Conservation (phyloP, 1,140 invertebrate species). For the Ceratina calcarata region DNA sequence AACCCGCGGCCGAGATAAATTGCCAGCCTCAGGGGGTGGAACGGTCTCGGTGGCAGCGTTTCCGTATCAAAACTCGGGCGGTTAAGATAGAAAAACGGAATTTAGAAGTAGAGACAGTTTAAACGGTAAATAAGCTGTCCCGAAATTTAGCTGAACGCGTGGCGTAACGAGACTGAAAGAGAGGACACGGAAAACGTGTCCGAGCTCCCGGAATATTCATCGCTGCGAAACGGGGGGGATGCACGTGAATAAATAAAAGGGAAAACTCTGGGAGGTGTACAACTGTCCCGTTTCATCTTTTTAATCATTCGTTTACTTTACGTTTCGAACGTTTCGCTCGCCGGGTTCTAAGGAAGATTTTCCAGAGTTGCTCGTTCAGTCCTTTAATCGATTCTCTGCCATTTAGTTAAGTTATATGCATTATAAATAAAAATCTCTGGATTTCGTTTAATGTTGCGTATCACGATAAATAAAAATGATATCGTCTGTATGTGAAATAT, state of each 20-base stretch:
- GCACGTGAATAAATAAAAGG: conserved; percentile 33
- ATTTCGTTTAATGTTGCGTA: not conserved
- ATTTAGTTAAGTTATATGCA: not conserved
- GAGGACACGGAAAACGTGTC: no score
- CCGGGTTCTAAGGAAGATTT: not conserved
- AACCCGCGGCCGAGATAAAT: not conserved
- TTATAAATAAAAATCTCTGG: no score
- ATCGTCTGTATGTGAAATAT: not conserved
- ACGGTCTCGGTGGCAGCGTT: not conserved
- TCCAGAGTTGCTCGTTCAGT: not conserved
- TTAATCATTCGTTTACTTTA: conserved; percentile 14
- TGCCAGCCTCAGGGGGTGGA: not conserved
- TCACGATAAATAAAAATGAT: not conserved
- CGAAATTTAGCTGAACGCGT: not conserved
- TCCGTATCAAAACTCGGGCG: not conserved
- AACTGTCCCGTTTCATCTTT: conserved; percentile 8
- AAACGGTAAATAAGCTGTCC: conserved; percentile 15
- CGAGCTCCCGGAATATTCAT: conserved; percentile 16
- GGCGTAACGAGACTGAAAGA: no score
- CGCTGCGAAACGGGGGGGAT: not conserved
- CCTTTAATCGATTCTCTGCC: not conserved
- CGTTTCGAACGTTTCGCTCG: conserved; percentile 10
- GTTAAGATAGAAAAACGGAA: not conserved
- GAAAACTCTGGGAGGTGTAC: conserved; percentile 3
- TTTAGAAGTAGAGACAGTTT: not conserved